Conservation (phyloP, 1,140 invertebrate genomes). For the Euura saliciscinereae region DNA sequence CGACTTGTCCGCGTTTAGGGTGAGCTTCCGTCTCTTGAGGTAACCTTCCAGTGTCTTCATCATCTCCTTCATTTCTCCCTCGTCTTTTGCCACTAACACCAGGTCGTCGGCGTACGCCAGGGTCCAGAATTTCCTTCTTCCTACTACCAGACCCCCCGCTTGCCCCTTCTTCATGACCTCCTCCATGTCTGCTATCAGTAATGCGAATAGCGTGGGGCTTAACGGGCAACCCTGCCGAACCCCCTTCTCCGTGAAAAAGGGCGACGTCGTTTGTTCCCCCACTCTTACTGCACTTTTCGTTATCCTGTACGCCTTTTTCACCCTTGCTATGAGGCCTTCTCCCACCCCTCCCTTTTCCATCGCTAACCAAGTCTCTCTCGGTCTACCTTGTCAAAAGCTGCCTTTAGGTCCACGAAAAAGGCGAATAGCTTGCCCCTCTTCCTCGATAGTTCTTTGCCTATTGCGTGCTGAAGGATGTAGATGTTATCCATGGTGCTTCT, state of each 20-base stretch:
- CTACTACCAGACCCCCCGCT: constrained; percentile 9
- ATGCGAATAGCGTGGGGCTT: constrained; percentile 23
- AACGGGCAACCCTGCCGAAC: constrained; percentile 22
- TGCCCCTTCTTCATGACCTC: constrained; percentile 16
- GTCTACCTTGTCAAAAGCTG: not conserved
- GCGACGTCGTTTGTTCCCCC: not conserved
- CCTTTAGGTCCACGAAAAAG: not conserved
- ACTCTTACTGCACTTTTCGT: constrained; percentile 14
- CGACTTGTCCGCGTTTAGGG: not conserved
- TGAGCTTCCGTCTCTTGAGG: not conserved
- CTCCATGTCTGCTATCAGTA: constrained; percentile 20
- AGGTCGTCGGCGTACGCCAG: constrained; percentile 16
- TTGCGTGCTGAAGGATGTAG: constrained; percentile 12
- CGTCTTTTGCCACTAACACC: constrained; percentile 1
- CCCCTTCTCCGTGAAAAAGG: constrained; percentile 20
- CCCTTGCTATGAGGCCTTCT: constrained; percentile 10
- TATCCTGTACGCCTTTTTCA: constrained; percentile 8
- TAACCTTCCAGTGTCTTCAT: constrained; percentile 9
- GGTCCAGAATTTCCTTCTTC: not conserved
- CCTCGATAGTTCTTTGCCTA: not conserved
- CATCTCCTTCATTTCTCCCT: not conserved
- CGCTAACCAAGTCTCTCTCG: not conserved
- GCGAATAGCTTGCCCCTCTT: constrained; percentile 3
- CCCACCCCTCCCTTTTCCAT: constrained; percentile 14
- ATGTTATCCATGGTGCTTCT: not conserved